Percentiles rank a stretch among this genome's conserved stretches.
Conservation (phyloP, 2,113 vertebrate genomes). For the Spermophilus dauricus region DNA sequence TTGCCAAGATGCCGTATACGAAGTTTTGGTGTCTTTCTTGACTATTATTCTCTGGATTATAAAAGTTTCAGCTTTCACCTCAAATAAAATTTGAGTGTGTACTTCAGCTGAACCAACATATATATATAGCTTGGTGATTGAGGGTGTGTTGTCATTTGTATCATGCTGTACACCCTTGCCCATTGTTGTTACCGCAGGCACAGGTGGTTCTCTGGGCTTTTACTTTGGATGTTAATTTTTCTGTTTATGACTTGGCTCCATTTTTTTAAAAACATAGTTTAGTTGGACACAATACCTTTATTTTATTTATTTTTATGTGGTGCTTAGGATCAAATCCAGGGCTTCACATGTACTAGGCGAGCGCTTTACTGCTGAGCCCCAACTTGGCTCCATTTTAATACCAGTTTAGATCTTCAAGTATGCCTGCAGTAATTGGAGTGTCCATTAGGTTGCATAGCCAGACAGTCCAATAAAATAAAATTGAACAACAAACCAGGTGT, state of each 20-base stretch:
- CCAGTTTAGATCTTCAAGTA: background rate
- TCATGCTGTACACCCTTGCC: accelerated
- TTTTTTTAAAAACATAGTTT: background rate
- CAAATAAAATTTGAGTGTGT: background rate
- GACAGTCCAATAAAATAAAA: background rate
- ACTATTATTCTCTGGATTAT: background rate
- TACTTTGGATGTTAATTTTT: background rate
- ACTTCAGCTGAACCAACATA: background rate
- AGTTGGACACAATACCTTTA: too few relatives aligned
- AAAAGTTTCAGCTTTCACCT: background rate
- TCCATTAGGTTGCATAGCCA: background rate
- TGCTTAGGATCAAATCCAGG: too few relatives aligned
- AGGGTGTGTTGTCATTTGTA: background rate
- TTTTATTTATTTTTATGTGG: too few relatives aligned
- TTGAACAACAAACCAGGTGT: background rate
- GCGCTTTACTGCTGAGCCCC: too few relatives aligned
- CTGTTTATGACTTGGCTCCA: slow-evolving; percentile 9
- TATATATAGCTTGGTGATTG: accelerated
- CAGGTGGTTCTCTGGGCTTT: background rate
- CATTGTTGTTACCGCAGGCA: background rate
- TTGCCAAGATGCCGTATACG: background rate
- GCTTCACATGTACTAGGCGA: too few relatives aligned
- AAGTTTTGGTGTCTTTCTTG: background rate
- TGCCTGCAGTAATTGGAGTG: background rate
- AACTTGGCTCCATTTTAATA: background rate